phyloP scores from a whole-genome alignment of 2,888 invertebrate genomes.

The Aspidiotus destructor region DNA sequence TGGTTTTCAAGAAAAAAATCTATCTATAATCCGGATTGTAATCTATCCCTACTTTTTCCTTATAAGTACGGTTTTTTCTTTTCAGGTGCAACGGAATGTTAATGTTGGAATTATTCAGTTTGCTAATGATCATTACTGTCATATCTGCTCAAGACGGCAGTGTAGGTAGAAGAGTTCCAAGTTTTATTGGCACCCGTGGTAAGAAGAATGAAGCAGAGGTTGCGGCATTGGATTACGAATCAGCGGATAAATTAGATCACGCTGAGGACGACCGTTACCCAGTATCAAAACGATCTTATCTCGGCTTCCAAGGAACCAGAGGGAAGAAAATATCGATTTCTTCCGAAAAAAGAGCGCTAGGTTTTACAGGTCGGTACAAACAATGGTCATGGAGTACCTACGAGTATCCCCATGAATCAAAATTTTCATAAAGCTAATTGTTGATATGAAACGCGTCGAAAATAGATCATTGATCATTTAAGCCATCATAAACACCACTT shows the following conservation, averaged over 20 bases:
- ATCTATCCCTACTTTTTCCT: too few relatives aligned
- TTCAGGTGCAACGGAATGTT: constrained; percentile 4
- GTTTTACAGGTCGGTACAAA: constrained; percentile 17
- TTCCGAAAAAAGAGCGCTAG: constrained; percentile 17
- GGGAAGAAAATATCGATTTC: constrained; percentile 23
- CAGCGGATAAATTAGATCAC: constrained; percentile 14
- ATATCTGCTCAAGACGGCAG: constrained; percentile 24
- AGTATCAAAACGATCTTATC: constrained; percentile 12
- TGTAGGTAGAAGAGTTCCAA: constrained; percentile 24
- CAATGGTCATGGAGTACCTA: background rate
- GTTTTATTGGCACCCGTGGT: constrained; percentile 28
- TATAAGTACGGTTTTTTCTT: too few relatives aligned
- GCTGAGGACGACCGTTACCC: constrained; percentile 14
- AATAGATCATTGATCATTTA: too few relatives aligned
- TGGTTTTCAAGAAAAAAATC: too few relatives aligned
- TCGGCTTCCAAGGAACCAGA: constrained; percentile 28
- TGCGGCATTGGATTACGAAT: constrained; percentile 13
- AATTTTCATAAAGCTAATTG: background rate
- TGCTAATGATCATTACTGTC: constrained; percentile 25
- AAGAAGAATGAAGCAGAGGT: constrained; percentile 30
- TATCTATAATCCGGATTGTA: too few relatives aligned
- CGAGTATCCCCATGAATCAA: too few relatives aligned
- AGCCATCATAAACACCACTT: too few relatives aligned
- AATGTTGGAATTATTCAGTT: constrained; percentile 17
- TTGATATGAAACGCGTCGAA: too few relatives aligned